Percentiles rank a stretch among this genome's conserved stretches.
Evolutionary conservation across 37 sponge, comb jelly and placozoan genomes (phyloP).

Genomic region (Ephydatia muelleri): DNA sequence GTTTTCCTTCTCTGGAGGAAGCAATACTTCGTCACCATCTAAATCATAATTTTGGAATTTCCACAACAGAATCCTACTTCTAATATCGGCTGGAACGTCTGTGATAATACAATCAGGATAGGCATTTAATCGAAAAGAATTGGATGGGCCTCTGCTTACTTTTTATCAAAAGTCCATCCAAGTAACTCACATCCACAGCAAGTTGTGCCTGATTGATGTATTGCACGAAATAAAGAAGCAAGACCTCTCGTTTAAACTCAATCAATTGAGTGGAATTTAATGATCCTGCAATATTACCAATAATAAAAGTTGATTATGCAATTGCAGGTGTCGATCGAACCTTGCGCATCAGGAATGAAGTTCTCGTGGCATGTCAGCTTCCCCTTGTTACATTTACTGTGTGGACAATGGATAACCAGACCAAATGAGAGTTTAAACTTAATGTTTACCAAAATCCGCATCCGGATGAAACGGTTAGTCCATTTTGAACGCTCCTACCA

Average conservation of each 20-base stretch:
- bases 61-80: conserved; percentile 4
- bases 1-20: not conserved
- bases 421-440: not conserved
- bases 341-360: not conserved
- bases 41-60: conserved; percentile 23
- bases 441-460: conserved; percentile 51
- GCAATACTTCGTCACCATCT: conserved; percentile 7
- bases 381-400: conserved; percentile 46
- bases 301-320: too few species aligned
- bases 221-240: not conserved
- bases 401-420: too few species aligned
- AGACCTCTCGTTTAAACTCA: not conserved
- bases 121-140: not conserved
- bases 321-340: too few species aligned
- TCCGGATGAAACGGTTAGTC: not conserved
- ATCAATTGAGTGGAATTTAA: not conserved
- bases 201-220: not conserved
- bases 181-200: not conserved
- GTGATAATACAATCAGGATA: not conserved
- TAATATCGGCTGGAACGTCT: not conserved
- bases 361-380: conserved; percentile 12
- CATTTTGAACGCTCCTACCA: conserved; percentile 10
- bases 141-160: not conserved
- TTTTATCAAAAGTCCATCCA: not conserved
- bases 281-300: too few species aligned